Conservation (phyloP, 2,113 vertebrate genomes). For the Recurvirostra avosetta region DNA sequence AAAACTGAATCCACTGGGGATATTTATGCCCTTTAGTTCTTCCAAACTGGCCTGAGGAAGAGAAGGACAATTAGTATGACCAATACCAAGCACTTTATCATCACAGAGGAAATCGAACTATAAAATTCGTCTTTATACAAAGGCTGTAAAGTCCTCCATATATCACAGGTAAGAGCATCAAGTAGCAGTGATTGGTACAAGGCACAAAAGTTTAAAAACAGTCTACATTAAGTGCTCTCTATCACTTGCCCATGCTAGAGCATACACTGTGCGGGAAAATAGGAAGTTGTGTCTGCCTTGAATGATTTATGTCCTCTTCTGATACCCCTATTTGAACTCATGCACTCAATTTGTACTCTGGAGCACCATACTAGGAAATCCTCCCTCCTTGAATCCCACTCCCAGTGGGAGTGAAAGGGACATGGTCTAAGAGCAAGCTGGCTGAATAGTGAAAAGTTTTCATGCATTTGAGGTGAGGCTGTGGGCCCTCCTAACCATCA, state of each 20-base stretch:
- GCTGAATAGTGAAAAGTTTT: not conserved
- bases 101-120: not conserved
- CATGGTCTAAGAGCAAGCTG: rapidly evolving
- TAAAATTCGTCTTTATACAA: not conserved
- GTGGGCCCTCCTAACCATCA: not conserved
- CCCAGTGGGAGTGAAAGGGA: not conserved
- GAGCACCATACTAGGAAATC: not conserved
- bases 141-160: not conserved
- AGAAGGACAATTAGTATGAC: not conserved
- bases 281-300: not conserved
- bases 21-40: not conserved
- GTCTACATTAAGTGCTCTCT: not conserved
- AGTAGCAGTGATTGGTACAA: not conserved
- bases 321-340: not conserved
- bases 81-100: not conserved
- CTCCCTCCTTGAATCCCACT: not conserved
- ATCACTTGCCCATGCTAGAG: not conserved
- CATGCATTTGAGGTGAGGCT: not conserved
- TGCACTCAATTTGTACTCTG: not conserved
- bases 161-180: not conserved
- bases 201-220: not conserved
- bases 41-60: not conserved
- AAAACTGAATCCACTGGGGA: not conserved
- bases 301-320: not conserved
- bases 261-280: rapidly evolving